Evolutionary conservation across 1,140 invertebrate genomes (phyloP), one percentile per base, ranked within the genome.

Genomic region (Achatina immaculata): DNA sequence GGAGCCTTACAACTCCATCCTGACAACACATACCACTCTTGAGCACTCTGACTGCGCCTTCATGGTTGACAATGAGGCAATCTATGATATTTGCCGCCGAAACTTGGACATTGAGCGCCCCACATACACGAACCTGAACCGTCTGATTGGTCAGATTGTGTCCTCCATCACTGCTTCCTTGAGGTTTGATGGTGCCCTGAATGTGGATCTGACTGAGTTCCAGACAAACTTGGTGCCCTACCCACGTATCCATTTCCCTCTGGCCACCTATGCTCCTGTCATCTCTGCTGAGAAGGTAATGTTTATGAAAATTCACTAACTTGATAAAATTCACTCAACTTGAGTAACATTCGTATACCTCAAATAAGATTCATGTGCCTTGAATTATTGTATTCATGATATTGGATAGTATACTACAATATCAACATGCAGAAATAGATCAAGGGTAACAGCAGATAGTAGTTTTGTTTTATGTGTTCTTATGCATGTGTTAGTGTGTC

Each of bases 171-270:
- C 58, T 31, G 58, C 58, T 31, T 62, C 93, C 93, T 11, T 93
- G 93, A 16, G 95, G 21, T 96, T 95, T 84, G 93, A 95, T 81
- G 95, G 95, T 0, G 93, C 93, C 0, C 88, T 94, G 0, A 95
- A 95, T 83, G 94, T 95, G 0, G 94, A 93, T 84, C 90, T 96
- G 40, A 92, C 92, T 21, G 94, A 95, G 86, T 93, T 95, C 34
- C 72, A 94, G 86, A 95, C 94, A 6, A 95, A 95, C 87, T 88
- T 94, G 28, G 87, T 89, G 45, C 87, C 88, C 2, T 89, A 87
- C 74, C 88, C 88, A n/a, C 66, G 87, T 28, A 89, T 89, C 65
- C 88, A 89, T 81, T 88, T 88, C 82, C 88, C 88, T 2, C 55
- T 89, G 28, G 82, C 79, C 34, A 88, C 84, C 28, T 87, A 88